Conservation (phyloP, 2,888 invertebrate species). For the Acrocera orbiculus region DNA sequence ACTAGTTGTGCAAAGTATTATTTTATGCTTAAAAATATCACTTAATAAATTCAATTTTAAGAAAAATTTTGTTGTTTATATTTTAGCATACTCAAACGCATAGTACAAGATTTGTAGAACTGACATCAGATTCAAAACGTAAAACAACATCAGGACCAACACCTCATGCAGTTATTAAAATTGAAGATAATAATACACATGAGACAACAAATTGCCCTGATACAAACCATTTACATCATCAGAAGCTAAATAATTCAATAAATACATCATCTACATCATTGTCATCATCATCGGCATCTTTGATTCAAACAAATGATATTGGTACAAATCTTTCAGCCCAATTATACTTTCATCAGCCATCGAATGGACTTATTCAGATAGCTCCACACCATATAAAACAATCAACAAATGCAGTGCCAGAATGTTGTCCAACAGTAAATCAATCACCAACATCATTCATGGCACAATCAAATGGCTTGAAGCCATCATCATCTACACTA, state of each 20-base stretch:
- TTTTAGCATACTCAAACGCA: conserved; percentile 43
- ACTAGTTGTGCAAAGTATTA: too few relatives aligned
- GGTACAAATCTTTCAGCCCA: conserved; percentile 10
- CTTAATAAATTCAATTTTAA: neutral
- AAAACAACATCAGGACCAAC: conserved; percentile 28
- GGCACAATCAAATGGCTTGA: neutral
- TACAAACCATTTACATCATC: conserved; percentile 26
- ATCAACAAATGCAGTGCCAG: conserved; percentile 5
- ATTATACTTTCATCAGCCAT: conserved; percentile 13
- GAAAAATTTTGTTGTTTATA: neutral
- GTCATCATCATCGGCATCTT: conserved; percentile 11
- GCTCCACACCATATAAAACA: conserved; percentile 8
- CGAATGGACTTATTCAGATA: conserved; percentile 13
- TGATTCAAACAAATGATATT: conserved; percentile 13
- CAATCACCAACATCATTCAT: conserved; percentile 6
- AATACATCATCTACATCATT: conserved; percentile 12
- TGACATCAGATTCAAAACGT: conserved; percentile 37
- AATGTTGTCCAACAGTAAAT: conserved; percentile 6
- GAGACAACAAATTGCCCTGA: conserved; percentile 13
- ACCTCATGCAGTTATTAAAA: conserved; percentile 45
- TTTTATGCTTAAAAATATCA: too few relatives aligned
- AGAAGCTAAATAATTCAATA: conserved; percentile 14
- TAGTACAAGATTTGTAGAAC: conserved; percentile 46
- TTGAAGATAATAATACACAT: conserved; percentile 41
- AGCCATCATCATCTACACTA: neutral